phyloP scores from a whole-genome alignment of 2,113 vertebrate species.

The Scomber colias region DNA sequence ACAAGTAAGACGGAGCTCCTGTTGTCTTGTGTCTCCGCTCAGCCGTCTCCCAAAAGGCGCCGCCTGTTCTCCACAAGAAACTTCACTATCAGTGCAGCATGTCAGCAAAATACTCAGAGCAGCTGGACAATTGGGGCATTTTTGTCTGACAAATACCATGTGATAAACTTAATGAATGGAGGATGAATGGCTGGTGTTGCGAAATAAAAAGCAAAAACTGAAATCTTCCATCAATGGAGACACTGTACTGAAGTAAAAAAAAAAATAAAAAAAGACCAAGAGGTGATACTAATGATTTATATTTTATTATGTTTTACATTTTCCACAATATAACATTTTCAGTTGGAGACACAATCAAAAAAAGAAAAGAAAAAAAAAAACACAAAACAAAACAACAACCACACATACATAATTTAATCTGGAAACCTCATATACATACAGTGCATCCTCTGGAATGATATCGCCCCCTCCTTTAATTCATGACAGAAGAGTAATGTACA shows the following conservation, averaged over 20 bases:
- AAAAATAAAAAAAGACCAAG: background rate
- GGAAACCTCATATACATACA: slow-evolving; percentile 76
- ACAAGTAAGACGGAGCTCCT: slow-evolving; percentile 26
- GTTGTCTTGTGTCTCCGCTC: background rate
- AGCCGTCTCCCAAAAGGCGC: background rate
- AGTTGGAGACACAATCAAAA: slow-evolving; percentile 64
- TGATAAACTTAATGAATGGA: slow-evolving; percentile 78
- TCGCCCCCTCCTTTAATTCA: slow-evolving; percentile 32
- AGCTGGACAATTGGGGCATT: slow-evolving; percentile 64
- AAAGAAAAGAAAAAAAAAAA: slow-evolving; percentile 27
- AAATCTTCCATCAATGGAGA: background rate
- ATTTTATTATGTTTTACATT: slow-evolving; percentile 71
- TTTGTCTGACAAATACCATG: slow-evolving; percentile 77
- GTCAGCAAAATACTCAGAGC: slow-evolving; percentile 60
- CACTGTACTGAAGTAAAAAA: background rate
- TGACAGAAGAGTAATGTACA: slow-evolving; percentile 34
- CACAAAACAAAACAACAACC: slow-evolving; percentile 46
- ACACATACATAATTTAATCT: slow-evolving; percentile 74
- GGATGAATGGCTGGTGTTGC: slow-evolving; percentile 60
- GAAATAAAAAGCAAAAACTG: background rate
- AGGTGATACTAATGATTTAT: slow-evolving; percentile 47
- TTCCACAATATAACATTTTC: slow-evolving; percentile 69
- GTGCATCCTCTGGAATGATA: slow-evolving; percentile 62
- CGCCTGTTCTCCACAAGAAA: slow-evolving; percentile 26
- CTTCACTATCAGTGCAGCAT: slow-evolving; percentile 2